Evolutionary conservation across 2,113 vertebrate genomes (phyloP), one percentile per base, ranked within the genome.

Genomic region (Neolamprologus falcicula): DNA sequence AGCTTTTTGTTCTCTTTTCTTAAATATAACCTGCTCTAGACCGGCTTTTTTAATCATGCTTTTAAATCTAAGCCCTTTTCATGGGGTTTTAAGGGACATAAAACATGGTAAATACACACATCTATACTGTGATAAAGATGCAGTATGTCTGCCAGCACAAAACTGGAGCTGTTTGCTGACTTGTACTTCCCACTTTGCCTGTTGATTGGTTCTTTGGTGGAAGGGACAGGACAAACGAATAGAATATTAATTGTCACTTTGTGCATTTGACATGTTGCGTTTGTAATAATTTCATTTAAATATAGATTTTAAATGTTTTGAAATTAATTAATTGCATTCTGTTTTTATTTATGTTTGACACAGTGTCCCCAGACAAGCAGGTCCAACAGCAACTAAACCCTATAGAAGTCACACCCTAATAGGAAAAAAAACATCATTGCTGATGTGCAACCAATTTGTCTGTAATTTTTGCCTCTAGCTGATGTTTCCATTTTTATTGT

Each of bases 1-100:
- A 66, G 31, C 6, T 66, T 66, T 66, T 66, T 66, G 61, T 66
- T 66, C 31, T 66, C 31, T 35, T 66, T 66, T 66, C 31, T 66
- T 12, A 66, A 66, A 35, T 66, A 66, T 35, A 66, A n/a, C 61
- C 31, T 66, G 2, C 7, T 68, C 19, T 40, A 68, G 4, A 14
- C 4, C 1, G 0, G 2, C 66, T 73, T 16, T 71, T 24, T 42
- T 26, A 71, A 71, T 24, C n/a, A 17, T 45, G 5, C 66, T 42
- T 26, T 45, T 73, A 73, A 73, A 73, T 26, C 40, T 73, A 45
- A 73, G 40, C 21, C 14, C 13, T 45, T 45, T 73, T 45, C 21
- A 17, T 26, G 21, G 40, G 21, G 21, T 45, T 45, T 73, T 16
- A 24, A 5, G 40, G 21, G 24, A 73, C 13, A 73, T 40, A 47